Conservation (phyloP, 2,888 invertebrate species). For the Spodoptera littoralis region DNA sequence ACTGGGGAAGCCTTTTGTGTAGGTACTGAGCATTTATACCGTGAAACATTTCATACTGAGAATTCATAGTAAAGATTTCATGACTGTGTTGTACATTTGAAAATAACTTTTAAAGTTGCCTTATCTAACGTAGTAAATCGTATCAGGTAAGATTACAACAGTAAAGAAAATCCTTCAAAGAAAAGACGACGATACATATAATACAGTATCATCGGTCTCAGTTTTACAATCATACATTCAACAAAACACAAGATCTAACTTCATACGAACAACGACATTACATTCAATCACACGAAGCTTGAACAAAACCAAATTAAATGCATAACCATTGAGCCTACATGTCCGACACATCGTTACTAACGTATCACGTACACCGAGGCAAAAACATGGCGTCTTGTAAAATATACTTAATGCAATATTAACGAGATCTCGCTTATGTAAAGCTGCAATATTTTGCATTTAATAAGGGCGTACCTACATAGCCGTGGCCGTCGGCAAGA, state of each 20-base stretch:
- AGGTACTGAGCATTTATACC: too few species aligned
- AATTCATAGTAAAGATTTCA: too few species aligned
- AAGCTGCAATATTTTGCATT: slow-evolving; percentile 86
- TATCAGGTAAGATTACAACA: too few species aligned
- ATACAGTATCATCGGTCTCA: too few species aligned
- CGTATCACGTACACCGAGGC: slow-evolving; percentile 55
- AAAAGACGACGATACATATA: too few species aligned
- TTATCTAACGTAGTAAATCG: too few species aligned
- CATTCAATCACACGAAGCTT: neutral
- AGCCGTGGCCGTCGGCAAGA: slow-evolving; percentile 82
- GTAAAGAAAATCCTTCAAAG: too few species aligned
- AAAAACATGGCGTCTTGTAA: slow-evolving; percentile 73
- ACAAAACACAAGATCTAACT: neutral
- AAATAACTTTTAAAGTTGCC: too few species aligned
- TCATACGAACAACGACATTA: neutral
- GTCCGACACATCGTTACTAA: slow-evolving; percentile 44
- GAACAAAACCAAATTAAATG: slow-evolving; percentile 17
- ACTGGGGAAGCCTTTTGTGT: too few species aligned
- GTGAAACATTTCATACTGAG: too few species aligned
- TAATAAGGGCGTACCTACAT: slow-evolving; percentile 80
- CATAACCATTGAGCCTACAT: slow-evolving; percentile 31
- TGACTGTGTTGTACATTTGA: too few species aligned
- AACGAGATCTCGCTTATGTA: slow-evolving; percentile 84
- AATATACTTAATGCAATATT: slow-evolving; percentile 83
- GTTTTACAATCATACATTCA: too few species aligned